A percentile compares a stretch with the other conserved stretches of the same genome.
Conservation (phyloP, 2,113 vertebrate genomes). For the Pao palembangensis region DNA sequence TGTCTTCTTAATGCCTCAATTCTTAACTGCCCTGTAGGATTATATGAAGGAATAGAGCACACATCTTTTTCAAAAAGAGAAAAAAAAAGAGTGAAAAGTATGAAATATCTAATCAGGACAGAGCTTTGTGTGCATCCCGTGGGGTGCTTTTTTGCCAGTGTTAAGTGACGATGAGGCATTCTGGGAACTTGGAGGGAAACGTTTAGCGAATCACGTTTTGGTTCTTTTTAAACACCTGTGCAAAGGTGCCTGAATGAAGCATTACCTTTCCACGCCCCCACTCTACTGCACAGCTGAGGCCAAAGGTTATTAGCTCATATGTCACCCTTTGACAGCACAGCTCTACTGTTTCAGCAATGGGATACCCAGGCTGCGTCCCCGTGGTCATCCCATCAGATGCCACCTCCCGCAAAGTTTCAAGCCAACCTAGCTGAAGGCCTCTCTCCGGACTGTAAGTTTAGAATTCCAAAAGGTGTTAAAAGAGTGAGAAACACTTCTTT, state of each 20-base stretch:
- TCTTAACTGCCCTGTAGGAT: slow-evolving; percentile 41
- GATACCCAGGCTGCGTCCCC: slow-evolving; percentile 56
- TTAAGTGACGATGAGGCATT: not conserved
- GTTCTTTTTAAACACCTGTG: slow-evolving; percentile 5
- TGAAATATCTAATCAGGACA: slow-evolving; percentile 19
- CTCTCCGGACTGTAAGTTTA: not conserved
- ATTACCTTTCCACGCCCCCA: slow-evolving; percentile 22
- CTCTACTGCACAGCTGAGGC: slow-evolving; percentile 27
- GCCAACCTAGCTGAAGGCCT: slow-evolving; percentile 27
- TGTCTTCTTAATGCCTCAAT: slow-evolving; percentile 44
- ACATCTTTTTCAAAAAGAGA: slow-evolving; percentile 1
- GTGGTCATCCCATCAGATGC: slow-evolving; percentile 40
- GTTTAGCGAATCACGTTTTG: not conserved
- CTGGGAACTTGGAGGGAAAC: not conserved
- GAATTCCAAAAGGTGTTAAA: slow-evolving; percentile 12
- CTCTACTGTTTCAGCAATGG: slow-evolving; percentile 68
- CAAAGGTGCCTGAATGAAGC: slow-evolving; percentile 16
- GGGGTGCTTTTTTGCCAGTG: not conserved
- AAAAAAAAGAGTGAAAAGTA: not conserved
- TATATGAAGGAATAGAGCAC: slow-evolving; percentile 18
- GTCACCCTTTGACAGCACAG: slow-evolving; percentile 62
- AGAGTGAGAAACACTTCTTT: slow-evolving; percentile 16
- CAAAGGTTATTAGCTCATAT: slow-evolving; percentile 62
- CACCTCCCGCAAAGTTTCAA: slow-evolving; percentile 8
- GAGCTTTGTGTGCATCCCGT: not conserved